Evolutionary conservation across 2,113 vertebrate genomes (phyloP), one percentile per base, ranked within the genome.

Genomic region (Rutilus rutilus): DNA sequence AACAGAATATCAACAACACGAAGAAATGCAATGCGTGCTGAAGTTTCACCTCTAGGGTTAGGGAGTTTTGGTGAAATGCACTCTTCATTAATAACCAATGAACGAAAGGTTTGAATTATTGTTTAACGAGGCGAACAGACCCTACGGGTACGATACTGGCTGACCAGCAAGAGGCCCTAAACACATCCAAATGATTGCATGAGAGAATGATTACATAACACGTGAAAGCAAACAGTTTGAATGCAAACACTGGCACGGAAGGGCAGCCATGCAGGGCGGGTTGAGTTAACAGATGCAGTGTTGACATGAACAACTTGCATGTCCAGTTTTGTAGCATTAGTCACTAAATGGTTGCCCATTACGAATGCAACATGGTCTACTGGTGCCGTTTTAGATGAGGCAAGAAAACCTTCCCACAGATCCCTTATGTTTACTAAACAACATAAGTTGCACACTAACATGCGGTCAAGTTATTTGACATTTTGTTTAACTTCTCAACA

Each of bases 301-400:
- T 42, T 65, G 15, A 59, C 78, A 59, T 12, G 5, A 39, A 57
- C 30, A 67, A 67, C 87, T 73, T 25, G 77, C 60, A 65, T 50
- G 65, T 88, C 87, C 54, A 62, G 87, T 86, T 84, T 81, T 30
- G 57, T 25, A 33, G 33, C 42, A 64, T 77, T 50, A 33, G n/a
- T 21, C 36, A 14, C 45, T 52, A 30, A 42, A 30, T n/a, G n/a
- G 67, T 71, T n/a, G 25, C 12, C 42, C 71, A 74, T 74, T 74
- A 65, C 8, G 1, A 27, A 27, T 4, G 7, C 78, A 65, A 64
- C 8, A 19, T 47, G 39, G n/a, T 17, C 78, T 45, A 23, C 36
- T 12, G 39, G 59, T 64, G 14, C 47, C 1, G 9, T 76, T 27
- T 30, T 30, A 76, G 47, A 76, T 6, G 27, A 78, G 19, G 12